These are phyloP conservation scores for Echinometra lucunter DNA, from an alignment of 53 echinoderm and acorn worm genomes.

Conservation along the genomic window DNA sequence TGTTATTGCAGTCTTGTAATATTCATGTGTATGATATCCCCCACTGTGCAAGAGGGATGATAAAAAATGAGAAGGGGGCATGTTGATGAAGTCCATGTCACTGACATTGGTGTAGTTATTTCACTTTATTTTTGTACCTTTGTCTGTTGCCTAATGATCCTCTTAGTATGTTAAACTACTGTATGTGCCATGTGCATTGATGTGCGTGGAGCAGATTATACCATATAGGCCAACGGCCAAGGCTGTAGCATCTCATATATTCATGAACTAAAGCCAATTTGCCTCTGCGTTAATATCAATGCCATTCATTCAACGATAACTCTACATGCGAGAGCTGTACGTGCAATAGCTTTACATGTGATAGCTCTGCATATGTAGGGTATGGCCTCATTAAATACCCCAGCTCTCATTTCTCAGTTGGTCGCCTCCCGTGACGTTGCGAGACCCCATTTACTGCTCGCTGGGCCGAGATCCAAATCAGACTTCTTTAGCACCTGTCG, in stretches of 20 bases:
- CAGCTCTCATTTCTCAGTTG: slow-evolving; percentile 46
- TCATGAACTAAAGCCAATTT: background rate
- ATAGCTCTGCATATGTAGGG: background rate
- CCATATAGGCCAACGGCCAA: background rate
- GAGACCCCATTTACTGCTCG: slow-evolving; percentile 49
- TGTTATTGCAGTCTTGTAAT: too few relatives aligned
- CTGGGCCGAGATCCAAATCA: slow-evolving; percentile 24
- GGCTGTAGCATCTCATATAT: background rate
- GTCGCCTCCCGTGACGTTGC: slow-evolving; percentile 40
- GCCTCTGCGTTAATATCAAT: background rate
- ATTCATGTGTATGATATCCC: too few relatives aligned
- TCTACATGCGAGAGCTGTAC: too few relatives aligned
- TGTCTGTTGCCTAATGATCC: background rate
- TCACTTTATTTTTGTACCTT: background rate
- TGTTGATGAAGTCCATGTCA: background rate
- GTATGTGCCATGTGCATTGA: background rate
- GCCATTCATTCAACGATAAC: slow-evolving; percentile 16
- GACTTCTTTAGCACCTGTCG: slow-evolving; percentile 32
- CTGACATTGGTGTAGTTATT: background rate
- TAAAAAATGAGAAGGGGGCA: background rate
- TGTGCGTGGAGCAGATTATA: background rate
- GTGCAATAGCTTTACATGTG: background rate
- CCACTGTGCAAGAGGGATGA: too few relatives aligned
- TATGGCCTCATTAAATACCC: slow-evolving; percentile 37
- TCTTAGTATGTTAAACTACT: background rate